Evolutionary conservation across 1,140 invertebrate genomes (phyloP), one percentile per base, ranked within the genome.

Genomic region (Trichomalopsis sarcophagae): DNA sequence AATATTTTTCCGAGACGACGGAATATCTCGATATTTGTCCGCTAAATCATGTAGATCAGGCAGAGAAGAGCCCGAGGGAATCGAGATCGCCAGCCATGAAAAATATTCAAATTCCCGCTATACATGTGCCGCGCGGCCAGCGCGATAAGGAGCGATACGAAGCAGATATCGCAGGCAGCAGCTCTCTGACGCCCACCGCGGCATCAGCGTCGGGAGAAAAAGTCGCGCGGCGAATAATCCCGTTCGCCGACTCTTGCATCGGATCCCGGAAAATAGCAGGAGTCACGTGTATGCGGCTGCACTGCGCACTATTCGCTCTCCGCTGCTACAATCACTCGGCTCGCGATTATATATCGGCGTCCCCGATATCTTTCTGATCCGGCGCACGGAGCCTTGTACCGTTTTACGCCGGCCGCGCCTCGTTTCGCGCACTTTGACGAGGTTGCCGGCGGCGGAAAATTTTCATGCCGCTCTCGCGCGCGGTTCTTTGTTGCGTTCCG

Each of bases 291-390:
- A 11, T 27, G n/a, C n/a, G 14, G 23, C 23, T 36, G 74, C 36
- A 21, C 23, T 77, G 66, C 73, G 36, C 27, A 1, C 50, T n/a
- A 33, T 11, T 27, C 68, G 33, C 74, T 50, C 62, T 2, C 68
- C 27, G 74, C 55, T 10, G 13, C 11, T 50, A 36, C 82, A 33
- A 47, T 68, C 82, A 14, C 50, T 5, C 11, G 74, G 23, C 50
- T 55, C 23, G 55, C 40, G 73, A 33, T 40, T 83, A 74, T 33
- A n/a, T 62, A n/a, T 62, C 55, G 23, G 27, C 55, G 74, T 44
- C 23, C 21, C 47, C 68, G 77, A 84, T 84, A 84, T 84, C 83
- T 79, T 80, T 84, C 83, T 79, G 62, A 84, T 84, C 68, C 83
- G 47, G 40, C 7, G 75, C 14, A 5, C 47, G 7, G 40, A 47